Base-by-base conservation (phyloP, 2,113 vertebrate genomes). In the Leptocoma aspasia region DNA sequence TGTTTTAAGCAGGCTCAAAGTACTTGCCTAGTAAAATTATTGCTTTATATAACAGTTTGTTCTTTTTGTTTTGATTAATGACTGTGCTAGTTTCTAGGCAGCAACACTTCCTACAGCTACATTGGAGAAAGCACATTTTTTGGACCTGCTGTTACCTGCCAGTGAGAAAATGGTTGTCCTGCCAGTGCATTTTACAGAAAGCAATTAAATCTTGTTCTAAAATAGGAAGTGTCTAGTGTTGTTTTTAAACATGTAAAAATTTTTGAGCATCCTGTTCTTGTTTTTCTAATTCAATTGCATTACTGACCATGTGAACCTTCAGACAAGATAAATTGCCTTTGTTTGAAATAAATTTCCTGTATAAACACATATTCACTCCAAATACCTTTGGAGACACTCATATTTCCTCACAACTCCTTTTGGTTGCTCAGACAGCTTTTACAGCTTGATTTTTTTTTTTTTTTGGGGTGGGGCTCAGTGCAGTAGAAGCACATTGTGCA, bases 11-110 rank as follows among this genome's bases (percentile, higher is more conserved):
- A 68, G 14, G 63, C 49, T 93, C 28, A 35, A 65, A 95, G 57
- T 30, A 86, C 53, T 87, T 94, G 42, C 73, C 83, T 84, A 61
- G 47, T 56, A 52, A 93, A 95, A 88, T 81, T 77, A 78, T 49
- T 95, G 88, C 77, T 90, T 92, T 69, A 68, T 84, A 27, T 90
- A 82, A 63, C 65, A 53, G 37, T 59, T 81, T 90, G 66, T 70
- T 87, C 39, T 76, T 89, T 92, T 86, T 60, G 42, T 94, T 96
- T 96, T 92, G 79, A 65, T 95, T 79, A 95, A 86, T 90, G 42
- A 75, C 49, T 11, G 7, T 39, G 49, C 66, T 60, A 52, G 76
- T 90, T 93, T 82, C 93, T 79, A 66, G 47, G 78, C 42, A 91
- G 91, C 31, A 72, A 60, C 28, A 56, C 31, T 77, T 89, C 42